Percentiles rank a stretch among this genome's conserved stretches.
Conservation (phyloP, 2,888 invertebrate genomes). For the Drosophila eohydei region DNA sequence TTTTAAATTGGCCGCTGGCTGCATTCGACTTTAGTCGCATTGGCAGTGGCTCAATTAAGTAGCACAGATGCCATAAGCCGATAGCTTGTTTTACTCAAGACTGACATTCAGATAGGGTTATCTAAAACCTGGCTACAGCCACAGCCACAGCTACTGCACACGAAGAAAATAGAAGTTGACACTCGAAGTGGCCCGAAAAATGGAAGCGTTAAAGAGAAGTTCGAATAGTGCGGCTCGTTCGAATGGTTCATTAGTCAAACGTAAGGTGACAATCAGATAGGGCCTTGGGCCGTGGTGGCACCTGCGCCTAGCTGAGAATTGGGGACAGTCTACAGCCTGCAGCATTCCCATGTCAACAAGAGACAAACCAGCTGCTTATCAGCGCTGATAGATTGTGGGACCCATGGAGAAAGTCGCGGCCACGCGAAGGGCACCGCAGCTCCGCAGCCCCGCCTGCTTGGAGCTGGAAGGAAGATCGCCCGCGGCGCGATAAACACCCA, state of each 20-base stretch:
- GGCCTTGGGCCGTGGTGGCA: constrained; percentile 40
- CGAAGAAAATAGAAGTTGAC: constrained; percentile 33
- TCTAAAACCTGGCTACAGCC: constrained; percentile 46
- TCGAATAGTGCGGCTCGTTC: not conserved
- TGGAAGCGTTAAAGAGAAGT: constrained; percentile 23
- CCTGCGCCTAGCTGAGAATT: constrained; percentile 41
- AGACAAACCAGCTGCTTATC: constrained; percentile 52
- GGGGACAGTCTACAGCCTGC: constrained; percentile 65
- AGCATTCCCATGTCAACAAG: constrained; percentile 61
- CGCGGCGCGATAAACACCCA: constrained; percentile 56
- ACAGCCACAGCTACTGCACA: constrained; percentile 55
- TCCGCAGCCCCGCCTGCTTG: not conserved
- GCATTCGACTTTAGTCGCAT: constrained; percentile 19
- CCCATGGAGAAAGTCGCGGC: constrained; percentile 48
- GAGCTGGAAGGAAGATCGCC: constrained; percentile 28
- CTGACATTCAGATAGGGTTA: constrained; percentile 66
- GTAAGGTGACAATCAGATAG: constrained; percentile 78
- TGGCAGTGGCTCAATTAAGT: constrained; percentile 68
- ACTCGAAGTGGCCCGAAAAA: constrained; percentile 19
- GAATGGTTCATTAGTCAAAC: constrained; percentile 75
- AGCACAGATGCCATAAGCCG: constrained; percentile 69
- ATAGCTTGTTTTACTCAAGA: constrained; percentile 60
- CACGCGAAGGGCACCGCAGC: constrained; percentile 46
- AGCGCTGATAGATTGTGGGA: constrained; percentile 56
- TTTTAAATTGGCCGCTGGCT: constrained; percentile 24